A percentile compares a stretch with the other conserved stretches of the same genome.
phyloP scores from a whole-genome alignment of 1,140 invertebrate genomes.

The Heliconius melpomene region DNA sequence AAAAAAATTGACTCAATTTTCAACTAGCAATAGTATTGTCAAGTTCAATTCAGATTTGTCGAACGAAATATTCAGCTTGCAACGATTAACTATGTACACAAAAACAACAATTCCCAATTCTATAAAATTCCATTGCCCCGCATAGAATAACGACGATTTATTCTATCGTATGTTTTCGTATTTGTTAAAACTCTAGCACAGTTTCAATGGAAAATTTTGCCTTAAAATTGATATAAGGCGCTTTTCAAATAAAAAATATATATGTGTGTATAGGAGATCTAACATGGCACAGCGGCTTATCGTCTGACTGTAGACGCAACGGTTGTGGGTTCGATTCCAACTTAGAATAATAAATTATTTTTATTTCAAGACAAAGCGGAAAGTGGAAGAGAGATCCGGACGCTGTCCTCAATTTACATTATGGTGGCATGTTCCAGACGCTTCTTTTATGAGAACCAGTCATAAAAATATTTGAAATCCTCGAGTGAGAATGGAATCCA shows the following conservation, averaged over 20 bases:
- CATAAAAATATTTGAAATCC: too few relatives aligned
- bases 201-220: background rate
- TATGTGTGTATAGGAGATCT: background rate
- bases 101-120: background rate
- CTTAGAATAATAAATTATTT: too few relatives aligned
- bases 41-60: background rate
- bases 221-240: background rate
- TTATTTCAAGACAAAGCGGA: too few relatives aligned
- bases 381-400: too few relatives aligned
- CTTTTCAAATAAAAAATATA: background rate
- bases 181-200: background rate
- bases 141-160: slow-evolving; percentile 9
- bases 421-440: too few relatives aligned
- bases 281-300: too few relatives aligned
- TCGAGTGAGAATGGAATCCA: too few relatives aligned
- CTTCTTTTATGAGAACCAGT: too few relatives aligned
- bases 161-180: background rate
- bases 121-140: slow-evolving; percentile 10
- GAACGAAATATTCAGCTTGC: background rate
- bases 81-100: slow-evolving; percentile 3
- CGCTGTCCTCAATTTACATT: too few relatives aligned
- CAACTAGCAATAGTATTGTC: slow-evolving; percentile 1
- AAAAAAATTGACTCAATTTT: background rate
- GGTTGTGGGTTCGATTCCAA: too few relatives aligned
- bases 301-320: too few relatives aligned